phyloP scores from a whole-genome alignment of 2,113 vertebrate genomes.

The Crocuta crocuta region DNA sequence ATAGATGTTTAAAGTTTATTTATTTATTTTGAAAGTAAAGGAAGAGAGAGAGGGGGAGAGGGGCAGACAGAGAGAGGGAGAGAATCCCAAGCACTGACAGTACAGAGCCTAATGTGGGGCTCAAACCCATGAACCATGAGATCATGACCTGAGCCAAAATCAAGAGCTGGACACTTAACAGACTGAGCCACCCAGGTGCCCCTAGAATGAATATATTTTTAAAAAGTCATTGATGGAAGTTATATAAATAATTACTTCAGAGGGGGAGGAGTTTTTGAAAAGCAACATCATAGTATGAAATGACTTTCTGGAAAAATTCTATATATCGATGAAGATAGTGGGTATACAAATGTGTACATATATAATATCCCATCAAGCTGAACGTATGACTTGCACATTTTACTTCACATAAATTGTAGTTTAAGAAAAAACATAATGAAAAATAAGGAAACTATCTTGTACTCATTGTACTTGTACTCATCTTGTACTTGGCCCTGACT shows the following conservation, averaged over 20 bases:
- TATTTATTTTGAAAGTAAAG: no score
- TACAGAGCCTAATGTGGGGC: no score
- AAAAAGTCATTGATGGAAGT: not conserved
- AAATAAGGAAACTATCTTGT: not conserved
- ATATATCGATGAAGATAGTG: rapidly evolving
- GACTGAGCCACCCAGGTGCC: no score
- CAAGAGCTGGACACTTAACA: no score
- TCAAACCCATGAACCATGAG: no score
- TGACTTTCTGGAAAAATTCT: not conserved
- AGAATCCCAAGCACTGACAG: no score
- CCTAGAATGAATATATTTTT: no score
- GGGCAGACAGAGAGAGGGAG: no score
- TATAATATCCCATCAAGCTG: not conserved
- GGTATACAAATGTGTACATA: rapidly evolving
- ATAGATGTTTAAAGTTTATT: not conserved
- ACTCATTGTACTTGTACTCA: not conserved
- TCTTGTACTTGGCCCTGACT: not conserved
- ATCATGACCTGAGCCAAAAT: no score
- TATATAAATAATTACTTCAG: no score
- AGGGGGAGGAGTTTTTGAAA: not conserved
- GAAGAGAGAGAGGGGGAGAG: no score
- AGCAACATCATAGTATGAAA: no score
- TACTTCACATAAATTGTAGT: not conserved
- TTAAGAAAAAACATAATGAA: not conserved
- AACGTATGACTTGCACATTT: not conserved